Percentiles rank a stretch among this genome's conserved stretches.
Evolutionary conservation across 1,140 invertebrate genomes (phyloP).

Genomic region (Seison nebaliae): DNA sequence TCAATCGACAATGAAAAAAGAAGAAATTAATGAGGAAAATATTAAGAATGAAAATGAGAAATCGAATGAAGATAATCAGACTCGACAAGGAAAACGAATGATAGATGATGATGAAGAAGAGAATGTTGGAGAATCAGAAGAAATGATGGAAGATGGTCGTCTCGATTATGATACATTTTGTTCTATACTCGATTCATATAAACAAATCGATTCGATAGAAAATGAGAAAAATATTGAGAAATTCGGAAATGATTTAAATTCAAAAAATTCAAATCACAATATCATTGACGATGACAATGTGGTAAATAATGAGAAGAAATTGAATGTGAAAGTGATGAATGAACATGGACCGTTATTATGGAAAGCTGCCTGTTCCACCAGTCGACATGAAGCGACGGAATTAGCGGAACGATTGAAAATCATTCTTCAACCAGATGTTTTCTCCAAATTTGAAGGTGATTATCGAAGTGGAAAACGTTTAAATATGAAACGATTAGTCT

Average conservation of each 20-base stretch:
- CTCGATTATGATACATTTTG: background rate
- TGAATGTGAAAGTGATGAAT: no score
- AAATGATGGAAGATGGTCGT: background rate
- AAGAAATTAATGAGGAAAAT: background rate
- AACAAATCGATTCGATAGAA: no score
- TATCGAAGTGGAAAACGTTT: constrained; percentile 81
- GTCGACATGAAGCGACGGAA: no score
- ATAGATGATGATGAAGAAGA: background rate
- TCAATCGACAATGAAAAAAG: no score
- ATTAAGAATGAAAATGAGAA: background rate
- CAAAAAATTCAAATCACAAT: constrained; percentile 7
- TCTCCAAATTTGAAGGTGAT: constrained; percentile 55
- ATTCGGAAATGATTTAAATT: background rate
- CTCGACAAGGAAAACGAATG: background rate
- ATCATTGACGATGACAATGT: constrained; percentile 1
- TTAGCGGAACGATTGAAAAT: constrained; percentile 71
- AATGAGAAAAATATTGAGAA: background rate
- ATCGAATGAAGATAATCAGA: background rate
- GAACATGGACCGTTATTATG: no score
- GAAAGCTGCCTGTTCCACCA: no score
- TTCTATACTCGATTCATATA: background rate
- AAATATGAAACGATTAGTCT: constrained; percentile 85
- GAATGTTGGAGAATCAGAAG: background rate
- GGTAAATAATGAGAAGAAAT: background rate
- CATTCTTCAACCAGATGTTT: constrained; percentile 72